These are phyloP conservation scores for Chaenocephalus aceratus DNA, from an alignment of 2,113 vertebrate species.

Conservation along the genomic window DNA sequence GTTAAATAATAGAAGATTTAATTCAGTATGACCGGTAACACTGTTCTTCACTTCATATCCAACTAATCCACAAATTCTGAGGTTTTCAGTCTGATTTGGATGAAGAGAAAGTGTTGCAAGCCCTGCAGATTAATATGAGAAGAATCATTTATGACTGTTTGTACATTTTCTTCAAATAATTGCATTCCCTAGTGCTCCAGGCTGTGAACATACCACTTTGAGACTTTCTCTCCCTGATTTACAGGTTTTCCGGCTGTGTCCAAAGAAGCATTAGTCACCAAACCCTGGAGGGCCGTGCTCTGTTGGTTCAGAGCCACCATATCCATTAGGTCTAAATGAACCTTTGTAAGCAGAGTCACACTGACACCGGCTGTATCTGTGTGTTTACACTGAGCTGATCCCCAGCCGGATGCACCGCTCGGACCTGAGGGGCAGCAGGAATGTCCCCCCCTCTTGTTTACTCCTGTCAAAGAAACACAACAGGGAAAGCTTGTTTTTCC, in stretches of 20 bases:
- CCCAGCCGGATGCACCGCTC: constrained; percentile 5
- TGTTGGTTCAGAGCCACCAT: constrained; percentile 28
- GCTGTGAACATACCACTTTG: no score
- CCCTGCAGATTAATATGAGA: not conserved
- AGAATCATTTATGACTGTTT: not conserved
- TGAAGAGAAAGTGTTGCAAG: not conserved
- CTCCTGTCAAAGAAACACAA: constrained; percentile 21
- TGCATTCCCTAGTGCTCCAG: no score
- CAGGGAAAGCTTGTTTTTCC: constrained; percentile 34
- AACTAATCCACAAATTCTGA: not conserved
- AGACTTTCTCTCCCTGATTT: constrained; percentile 23
- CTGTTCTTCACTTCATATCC: not conserved
- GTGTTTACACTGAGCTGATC: constrained; percentile 43
- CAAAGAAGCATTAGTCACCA: not conserved
- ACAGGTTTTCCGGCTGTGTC: constrained; percentile 21
- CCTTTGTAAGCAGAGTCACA: constrained; percentile 24
- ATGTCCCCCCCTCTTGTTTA: constrained; percentile 30
- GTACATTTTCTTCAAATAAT: not conserved
- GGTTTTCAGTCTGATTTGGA: not conserved
- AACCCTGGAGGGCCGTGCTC: constrained; percentile 5
- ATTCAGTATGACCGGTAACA: not conserved
- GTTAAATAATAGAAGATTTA: not conserved
- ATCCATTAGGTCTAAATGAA: constrained; percentile 31
- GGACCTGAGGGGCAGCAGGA: constrained; percentile 21
- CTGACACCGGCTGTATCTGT: constrained; percentile 32